Percentiles rank a stretch among this genome's conserved stretches.
phyloP scores from a whole-genome alignment of 2,888 invertebrate genomes.

The Micoletzkya japonica region DNA sequence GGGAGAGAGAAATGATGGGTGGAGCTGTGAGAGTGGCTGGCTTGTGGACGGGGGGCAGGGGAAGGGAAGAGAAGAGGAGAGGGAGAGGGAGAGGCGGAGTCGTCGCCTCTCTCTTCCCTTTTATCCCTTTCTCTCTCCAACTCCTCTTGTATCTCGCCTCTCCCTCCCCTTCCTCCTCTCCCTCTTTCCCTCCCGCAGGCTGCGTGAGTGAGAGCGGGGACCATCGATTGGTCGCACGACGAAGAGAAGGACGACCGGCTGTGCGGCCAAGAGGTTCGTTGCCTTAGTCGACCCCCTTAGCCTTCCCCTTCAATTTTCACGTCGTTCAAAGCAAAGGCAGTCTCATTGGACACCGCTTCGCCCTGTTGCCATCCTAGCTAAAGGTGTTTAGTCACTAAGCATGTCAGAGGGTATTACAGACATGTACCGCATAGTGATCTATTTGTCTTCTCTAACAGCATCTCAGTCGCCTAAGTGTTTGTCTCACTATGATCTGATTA shows the following conservation, averaged over 20 bases:
- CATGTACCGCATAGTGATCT: no score
- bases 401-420: no score
- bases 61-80: neutral
- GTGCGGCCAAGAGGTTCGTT: no score
- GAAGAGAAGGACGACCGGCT: neutral
- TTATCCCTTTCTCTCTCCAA: neutral
- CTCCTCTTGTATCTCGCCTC: neutral
- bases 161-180: neutral
- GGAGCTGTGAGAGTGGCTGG: neutral
- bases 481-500: no score
- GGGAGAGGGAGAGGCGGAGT: neutral
- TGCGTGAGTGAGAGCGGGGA: slow-evolving; percentile 8
- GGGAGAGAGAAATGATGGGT: neutral
- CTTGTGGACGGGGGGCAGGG: neutral
- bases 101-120: neutral
- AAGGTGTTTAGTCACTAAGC: no score
- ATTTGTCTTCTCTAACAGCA: no score
- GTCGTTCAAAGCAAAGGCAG: no score
- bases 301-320: no score
- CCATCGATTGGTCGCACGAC: slow-evolving; percentile 17
- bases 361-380: no score
- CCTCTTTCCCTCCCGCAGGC: slow-evolving; percentile 11
- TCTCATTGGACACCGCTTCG: no score
- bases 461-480: no score
- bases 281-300: no score